Evolutionary conservation across 2,888 invertebrate species (phyloP), one percentile per base, ranked within the genome.

Genomic region (Caenorhabditis sinica): DNA sequence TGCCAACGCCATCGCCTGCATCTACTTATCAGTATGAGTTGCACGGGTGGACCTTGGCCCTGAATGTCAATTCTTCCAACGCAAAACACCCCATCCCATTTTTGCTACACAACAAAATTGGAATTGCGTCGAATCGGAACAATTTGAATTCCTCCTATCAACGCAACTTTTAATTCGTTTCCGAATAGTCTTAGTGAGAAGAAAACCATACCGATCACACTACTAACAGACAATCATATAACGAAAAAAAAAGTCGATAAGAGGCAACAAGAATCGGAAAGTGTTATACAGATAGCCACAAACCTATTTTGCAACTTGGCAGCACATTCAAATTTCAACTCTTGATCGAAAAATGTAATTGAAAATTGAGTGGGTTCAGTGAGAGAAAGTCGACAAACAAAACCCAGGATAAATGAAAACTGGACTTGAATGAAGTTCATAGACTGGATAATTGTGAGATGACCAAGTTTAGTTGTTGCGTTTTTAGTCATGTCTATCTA

Each of bases 401-500:
- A 49, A 66, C n/a, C 23, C 20, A 30, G 56, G 17, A 28, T 15
- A 13, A 56, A 25, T 15, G 25, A 30, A 43, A 65, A 49, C n/a
- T 17, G n/a, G 49, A 65, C 28, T 65, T 49, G 25, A 9, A 28
- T 56, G 23, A 33, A 69, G 69, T 69, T 69, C 69, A 45, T 40
- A 56, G 28, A 69, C 53, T 25, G 69, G 69, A 53, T 69, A 69
- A 69, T 69, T 56, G 56, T 23, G 51, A 51, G 40, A 76, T 49
- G 68, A 28, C 76, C 56, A 76, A 58, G 40, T 58, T 25, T 60
- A 60, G 69, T 61, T 69, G 56, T 56, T 53, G 69, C 56, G 68
- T 72, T 72, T 58, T 58, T 80, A 72, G 80, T 72, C 80, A 66
- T 66, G 53, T n/a, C n/a, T 13, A 30, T 49, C 40, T 40, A 80